These are phyloP conservation scores for Holocentrus rufus DNA, from an alignment of 2,797 vertebrate genomes.

Conservation along the genomic window DNA sequence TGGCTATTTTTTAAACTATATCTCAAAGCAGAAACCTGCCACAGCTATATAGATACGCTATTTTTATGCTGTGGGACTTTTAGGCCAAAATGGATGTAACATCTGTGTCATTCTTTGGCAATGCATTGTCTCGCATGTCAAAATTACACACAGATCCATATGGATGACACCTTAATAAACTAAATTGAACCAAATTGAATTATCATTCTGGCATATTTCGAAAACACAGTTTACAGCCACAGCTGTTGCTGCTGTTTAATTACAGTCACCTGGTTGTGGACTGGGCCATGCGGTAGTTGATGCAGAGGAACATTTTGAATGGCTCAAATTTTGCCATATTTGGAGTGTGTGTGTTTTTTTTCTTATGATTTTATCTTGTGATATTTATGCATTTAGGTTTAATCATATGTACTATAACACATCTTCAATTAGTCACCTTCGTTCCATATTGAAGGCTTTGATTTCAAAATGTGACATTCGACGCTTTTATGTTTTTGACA, in stretches of 20 bases:
- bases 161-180: neutral
- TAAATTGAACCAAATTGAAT: neutral
- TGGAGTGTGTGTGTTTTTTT: neutral
- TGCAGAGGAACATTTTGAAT: neutral
- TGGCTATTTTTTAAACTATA: neutral
- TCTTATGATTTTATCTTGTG: neutral
- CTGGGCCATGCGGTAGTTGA: neutral
- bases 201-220: neutral
- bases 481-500: neutral
- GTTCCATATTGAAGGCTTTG: neutral
- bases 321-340: neutral
- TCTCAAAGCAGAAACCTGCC: too few species aligned
- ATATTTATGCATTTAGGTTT: neutral
- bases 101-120: too few species aligned
- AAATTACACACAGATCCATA: neutral
- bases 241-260: neutral
- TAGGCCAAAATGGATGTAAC: too few species aligned
- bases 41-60: too few species aligned
- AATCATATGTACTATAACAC: neutral
- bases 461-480: neutral
- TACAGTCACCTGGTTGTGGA: neutral
- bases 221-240: neutral
- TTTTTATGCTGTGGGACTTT: too few species aligned
- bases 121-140: too few species aligned
- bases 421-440: neutral